Evolutionary conservation across 2,113 vertebrate species (phyloP).

Genomic region (Cynopterus brachyotis): DNA sequence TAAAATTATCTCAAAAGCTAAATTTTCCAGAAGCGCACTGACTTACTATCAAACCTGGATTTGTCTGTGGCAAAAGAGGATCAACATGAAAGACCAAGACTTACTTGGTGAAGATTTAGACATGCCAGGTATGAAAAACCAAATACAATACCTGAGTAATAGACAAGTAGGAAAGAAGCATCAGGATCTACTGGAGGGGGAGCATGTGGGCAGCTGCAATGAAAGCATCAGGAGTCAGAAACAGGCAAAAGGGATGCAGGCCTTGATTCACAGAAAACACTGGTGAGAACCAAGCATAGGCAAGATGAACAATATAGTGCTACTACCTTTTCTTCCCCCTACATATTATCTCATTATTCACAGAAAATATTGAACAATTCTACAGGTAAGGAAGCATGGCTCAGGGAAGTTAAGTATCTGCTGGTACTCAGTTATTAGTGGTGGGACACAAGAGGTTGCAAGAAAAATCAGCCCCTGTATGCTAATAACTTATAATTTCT

Average conservation of each 20-base stretch:
- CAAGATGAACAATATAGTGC: neutral
- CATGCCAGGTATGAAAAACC: neutral
- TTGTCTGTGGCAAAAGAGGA: neutral
- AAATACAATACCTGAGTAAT: neutral
- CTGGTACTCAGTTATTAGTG: neutral
- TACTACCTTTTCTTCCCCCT: fast-evolving
- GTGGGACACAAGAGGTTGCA: neutral
- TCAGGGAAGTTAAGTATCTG: neutral
- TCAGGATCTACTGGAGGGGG: fast-evolving
- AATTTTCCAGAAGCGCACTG: neutral
- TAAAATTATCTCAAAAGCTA: neutral
- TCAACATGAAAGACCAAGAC: neutral
- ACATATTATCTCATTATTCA: neutral
- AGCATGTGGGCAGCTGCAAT: fast-evolving
- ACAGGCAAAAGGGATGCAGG: no score
- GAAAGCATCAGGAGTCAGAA: neutral
- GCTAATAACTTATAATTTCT: neutral
- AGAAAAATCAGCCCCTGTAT: neutral
- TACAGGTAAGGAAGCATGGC: neutral
- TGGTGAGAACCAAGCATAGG: neutral
- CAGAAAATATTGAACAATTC: neutral
- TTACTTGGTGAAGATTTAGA: neutral
- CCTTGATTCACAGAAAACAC: neutral
- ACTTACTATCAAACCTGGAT: neutral
- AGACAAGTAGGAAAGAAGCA: neutral